A percentile compares a stretch with the other conserved stretches of the same genome.
Conservation (phyloP, 2,888 invertebrate species). For the Tinea trinotella region DNA sequence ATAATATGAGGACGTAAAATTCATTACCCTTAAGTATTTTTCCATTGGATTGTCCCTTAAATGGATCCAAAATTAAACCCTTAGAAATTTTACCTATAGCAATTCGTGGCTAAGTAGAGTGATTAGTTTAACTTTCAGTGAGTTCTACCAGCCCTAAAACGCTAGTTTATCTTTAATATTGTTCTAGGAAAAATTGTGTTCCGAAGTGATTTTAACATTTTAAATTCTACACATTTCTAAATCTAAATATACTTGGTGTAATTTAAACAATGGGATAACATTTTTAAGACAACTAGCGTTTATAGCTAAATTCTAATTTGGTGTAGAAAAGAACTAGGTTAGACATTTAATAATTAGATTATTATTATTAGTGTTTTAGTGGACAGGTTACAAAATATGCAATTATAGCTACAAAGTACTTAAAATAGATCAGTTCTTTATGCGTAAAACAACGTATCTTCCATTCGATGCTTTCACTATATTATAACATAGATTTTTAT, state of each 20-base stretch:
- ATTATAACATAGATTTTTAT: too few relatives aligned
- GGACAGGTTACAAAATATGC: constrained; percentile 8
- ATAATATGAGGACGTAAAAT: too few relatives aligned
- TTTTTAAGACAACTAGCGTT: constrained; percentile 8
- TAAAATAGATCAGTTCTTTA: constrained; percentile 4
- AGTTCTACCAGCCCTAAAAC: constrained; percentile 2
- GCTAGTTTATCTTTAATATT: constrained; percentile 1
- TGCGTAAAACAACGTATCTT: constrained; percentile 10
- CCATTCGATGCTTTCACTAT: neutral
- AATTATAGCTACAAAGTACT: neutral
- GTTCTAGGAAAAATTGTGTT: neutral
- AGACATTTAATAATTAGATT: neutral
- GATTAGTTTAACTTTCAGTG: too few relatives aligned
- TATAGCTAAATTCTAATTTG: neutral
- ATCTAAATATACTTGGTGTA: neutral
- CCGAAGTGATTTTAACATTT: neutral
- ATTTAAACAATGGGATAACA: neutral
- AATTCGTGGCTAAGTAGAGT: too few relatives aligned
- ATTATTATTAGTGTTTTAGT: neutral
- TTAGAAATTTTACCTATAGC: too few relatives aligned
- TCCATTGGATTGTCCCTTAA: too few relatives aligned
- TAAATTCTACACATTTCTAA: neutral
- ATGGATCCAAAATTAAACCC: too few relatives aligned
- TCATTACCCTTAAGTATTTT: too few relatives aligned
- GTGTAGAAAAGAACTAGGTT: constrained; percentile 4